Evolutionary conservation across 1,140 invertebrate genomes (phyloP), one percentile per base, ranked within the genome.

Genomic region (Platyura marginata): DNA sequence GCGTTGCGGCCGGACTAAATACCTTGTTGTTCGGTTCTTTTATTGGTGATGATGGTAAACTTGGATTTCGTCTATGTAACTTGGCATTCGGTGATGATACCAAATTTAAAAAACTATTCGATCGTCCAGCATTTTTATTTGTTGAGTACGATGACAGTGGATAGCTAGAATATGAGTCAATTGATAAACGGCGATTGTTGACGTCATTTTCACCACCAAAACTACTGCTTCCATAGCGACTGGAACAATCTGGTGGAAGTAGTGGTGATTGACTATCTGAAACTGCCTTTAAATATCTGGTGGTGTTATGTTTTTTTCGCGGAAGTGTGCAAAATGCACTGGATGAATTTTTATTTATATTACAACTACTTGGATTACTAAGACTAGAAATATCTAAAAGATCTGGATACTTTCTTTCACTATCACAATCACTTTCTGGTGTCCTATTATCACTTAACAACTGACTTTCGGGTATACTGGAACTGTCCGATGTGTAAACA

Each of bases 261-360:
- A 81, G 57, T 2, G 77, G 77, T 29, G 75, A 77, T 46, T 79
- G 74, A 47, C 78, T 81, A 46, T 77, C 75, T 22, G 71, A 70
- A 50, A 62, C 72, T 55, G 65, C 68, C 55, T 64, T 55, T 43
- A 56, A 49, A 43, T 65, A 63, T 42, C 64, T 64, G 47, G 51
- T 62, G 43, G 47, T 58, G 15, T 59, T 61, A 40, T 63, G 59
- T 32, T 61, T 46, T 48, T 70, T 69, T 25, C 68, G 53, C 1
- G 75, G 74, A 44, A 78, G 62, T 13, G 75, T 77, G 50, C 72
- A 75, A 54, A 75, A 71, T 62, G 41, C 60, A 54, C 44, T 62
- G 60, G 16, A 59, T 55, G 34, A 64, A 57, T 35, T 48, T 45
- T 34, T 46, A 45, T 11, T 34, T 40, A n/a, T 13, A 29, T 29